phyloP scores from a whole-genome alignment of 2,888 invertebrate genomes.

The Dasysyrphus tricinctus region DNA sequence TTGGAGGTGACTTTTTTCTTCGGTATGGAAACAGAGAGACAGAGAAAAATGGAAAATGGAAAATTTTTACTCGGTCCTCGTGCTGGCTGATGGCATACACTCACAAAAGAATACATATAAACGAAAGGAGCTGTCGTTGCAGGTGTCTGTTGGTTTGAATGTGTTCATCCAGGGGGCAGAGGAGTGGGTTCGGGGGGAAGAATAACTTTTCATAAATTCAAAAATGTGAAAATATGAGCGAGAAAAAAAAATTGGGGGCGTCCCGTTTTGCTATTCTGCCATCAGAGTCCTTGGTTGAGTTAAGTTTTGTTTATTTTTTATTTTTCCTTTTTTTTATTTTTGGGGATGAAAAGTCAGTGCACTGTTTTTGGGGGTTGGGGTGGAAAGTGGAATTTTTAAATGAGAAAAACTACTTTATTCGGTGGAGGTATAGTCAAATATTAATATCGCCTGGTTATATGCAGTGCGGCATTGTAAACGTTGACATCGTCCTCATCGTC shows the following conservation, averaged over 20 bases:
- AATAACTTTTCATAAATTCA: constrained; percentile 75
- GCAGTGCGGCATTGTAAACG: constrained; percentile 72
- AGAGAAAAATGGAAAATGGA: constrained; percentile 69
- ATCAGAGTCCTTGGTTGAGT: constrained; percentile 31
- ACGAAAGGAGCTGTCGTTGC: constrained; percentile 49
- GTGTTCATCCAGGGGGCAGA: neutral
- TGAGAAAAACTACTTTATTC: constrained; percentile 65
- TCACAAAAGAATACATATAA: constrained; percentile 13
- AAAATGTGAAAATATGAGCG: constrained; percentile 75
- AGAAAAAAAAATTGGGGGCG: constrained; percentile 73
- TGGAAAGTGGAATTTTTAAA: constrained; percentile 59
- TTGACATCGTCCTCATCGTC: neutral
- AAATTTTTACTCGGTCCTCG: constrained; percentile 27
- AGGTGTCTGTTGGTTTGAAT: constrained; percentile 67
- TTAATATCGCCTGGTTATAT: constrained; percentile 72
- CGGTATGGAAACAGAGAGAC: constrained; percentile 43
- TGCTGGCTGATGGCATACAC: neutral
- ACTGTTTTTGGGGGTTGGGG: constrained; percentile 27
- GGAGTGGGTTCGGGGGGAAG: constrained; percentile 17
- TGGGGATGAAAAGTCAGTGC: constrained; percentile 74
- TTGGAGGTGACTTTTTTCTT: constrained; percentile 41
- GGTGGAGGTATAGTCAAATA: constrained; percentile 73
- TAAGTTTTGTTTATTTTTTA: constrained; percentile 10
- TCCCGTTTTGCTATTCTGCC: constrained; percentile 53
- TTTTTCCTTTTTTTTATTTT: constrained; percentile 19